phyloP scores from a whole-genome alignment of 2,888 invertebrate genomes.

The Drosophila maculinotata region DNA sequence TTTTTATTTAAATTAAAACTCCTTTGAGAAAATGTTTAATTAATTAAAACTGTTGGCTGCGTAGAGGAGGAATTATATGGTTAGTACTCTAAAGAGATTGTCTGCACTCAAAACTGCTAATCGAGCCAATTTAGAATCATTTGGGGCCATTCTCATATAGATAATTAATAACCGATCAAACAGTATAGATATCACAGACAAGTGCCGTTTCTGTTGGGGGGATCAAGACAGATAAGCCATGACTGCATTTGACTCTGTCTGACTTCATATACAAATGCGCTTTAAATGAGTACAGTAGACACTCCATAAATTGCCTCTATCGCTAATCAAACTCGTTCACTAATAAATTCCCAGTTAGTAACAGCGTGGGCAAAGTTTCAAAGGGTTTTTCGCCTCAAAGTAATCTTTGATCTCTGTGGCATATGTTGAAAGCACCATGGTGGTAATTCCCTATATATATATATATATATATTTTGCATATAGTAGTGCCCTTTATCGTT shows the following conservation, averaged over 20 bases:
- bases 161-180: too few relatives aligned
- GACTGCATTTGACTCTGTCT: too few relatives aligned
- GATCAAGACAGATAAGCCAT: too few relatives aligned
- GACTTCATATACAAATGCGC: too few relatives aligned
- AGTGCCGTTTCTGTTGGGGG: too few relatives aligned
- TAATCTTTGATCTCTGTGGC: slow-evolving; percentile 30
- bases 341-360: slow-evolving; percentile 16
- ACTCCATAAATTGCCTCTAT: slow-evolving; percentile 10
- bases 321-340: slow-evolving; percentile 1
- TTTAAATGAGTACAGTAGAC: slow-evolving; percentile 3
- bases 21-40: slow-evolving; percentile 2
- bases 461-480: background rate
- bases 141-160: too few relatives aligned
- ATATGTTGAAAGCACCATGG: slow-evolving; percentile 28
- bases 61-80: background rate
- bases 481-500: slow-evolving; percentile 22
- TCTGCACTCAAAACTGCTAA: too few relatives aligned
- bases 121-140: too few relatives aligned
- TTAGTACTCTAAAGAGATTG: too few relatives aligned
- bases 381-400: background rate
- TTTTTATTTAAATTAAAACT: background rate
- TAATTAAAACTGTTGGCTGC: background rate
- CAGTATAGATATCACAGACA: too few relatives aligned
- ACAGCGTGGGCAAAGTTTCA: background rate
- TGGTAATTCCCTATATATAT: background rate